A percentile compares a stretch with the other conserved stretches of the same genome.
phyloP scores from a whole-genome alignment of 2,888 invertebrate genomes.

The Gibbula magus region DNA sequence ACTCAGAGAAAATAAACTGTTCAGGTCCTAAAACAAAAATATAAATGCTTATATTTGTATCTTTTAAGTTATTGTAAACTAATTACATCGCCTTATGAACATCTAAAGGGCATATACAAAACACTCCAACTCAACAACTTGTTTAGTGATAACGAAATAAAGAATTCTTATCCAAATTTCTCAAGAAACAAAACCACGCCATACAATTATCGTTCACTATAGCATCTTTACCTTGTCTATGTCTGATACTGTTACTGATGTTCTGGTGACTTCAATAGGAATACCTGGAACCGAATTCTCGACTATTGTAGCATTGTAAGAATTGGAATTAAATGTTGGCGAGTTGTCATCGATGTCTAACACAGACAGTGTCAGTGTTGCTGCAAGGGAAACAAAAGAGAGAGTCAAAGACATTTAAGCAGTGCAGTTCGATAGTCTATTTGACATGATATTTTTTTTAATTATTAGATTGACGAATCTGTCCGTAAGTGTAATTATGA shows the following conservation, averaged over 20 bases:
- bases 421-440: too few relatives aligned
- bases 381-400: background rate
- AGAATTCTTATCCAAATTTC: too few relatives aligned
- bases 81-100: too few relatives aligned
- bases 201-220: too few relatives aligned
- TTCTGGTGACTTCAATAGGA: background rate
- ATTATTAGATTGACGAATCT: too few relatives aligned
- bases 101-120: too few relatives aligned
- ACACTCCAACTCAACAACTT: too few relatives aligned
- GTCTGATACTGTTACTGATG: background rate
- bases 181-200: too few relatives aligned
- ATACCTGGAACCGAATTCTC: conserved; percentile 10
- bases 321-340: background rate
- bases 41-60: background rate
- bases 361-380: background rate
- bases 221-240: background rate
- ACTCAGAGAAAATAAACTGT: background rate
- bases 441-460: too few relatives aligned
- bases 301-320: background rate
- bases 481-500: too few relatives aligned
- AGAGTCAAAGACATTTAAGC: background rate
- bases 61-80: background rate
- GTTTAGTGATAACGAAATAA: too few relatives aligned
- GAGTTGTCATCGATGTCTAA: background rate
- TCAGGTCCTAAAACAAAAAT: background rate